phyloP scores from a whole-genome alignment of 1,140 invertebrate genomes.

The Antheraea pernyi region DNA sequence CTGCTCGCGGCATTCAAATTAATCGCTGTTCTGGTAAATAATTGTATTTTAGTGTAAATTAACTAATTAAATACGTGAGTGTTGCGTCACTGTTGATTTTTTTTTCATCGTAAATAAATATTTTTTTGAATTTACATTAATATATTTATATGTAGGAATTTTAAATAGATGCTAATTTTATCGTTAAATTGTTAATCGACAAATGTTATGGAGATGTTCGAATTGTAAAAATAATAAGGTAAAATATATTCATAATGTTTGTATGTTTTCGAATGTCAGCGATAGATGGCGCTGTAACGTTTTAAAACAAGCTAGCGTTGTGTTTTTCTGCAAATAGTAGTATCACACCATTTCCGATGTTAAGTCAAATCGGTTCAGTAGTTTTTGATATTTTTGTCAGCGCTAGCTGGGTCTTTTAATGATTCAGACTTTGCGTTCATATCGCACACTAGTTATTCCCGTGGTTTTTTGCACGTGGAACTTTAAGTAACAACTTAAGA shows the following conservation, averaged over 20 bases:
- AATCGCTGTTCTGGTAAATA: no score
- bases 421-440: conserved; percentile 1
- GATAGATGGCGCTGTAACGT: neutral
- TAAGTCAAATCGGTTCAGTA: neutral
- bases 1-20: no score
- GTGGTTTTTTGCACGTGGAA: no score
- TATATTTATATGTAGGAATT: no score
- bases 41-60: neutral
- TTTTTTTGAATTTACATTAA: neutral
- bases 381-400: conserved; percentile 3
- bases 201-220: no score
- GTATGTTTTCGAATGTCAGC: neutral
- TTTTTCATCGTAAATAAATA: neutral
- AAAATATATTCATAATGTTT: no score
- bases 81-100: neutral
- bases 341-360: neutral
- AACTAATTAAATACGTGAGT: neutral
- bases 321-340: neutral
- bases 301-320: neutral
- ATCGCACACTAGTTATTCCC: neutral
- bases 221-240: no score
- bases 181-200: no score
- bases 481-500: no score
- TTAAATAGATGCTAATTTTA: no score
- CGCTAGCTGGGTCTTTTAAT: neutral